phyloP scores from a whole-genome alignment of 2,113 vertebrate species.

The Tautogolabrus adspersus region DNA sequence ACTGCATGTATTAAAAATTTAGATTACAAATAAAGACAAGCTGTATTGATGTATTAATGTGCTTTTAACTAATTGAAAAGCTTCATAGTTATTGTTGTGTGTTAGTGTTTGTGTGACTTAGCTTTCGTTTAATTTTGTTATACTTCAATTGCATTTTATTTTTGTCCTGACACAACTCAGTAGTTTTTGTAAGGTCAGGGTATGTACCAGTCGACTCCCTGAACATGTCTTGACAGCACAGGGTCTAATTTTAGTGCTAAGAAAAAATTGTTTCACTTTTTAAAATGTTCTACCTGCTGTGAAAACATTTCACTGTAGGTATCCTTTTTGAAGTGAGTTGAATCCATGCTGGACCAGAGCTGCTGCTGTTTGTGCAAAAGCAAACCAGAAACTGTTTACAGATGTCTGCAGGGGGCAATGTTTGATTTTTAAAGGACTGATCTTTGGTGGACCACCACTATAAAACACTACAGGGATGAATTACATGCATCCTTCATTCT shows the following conservation, averaged over 20 bases:
- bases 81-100: background rate
- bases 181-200: background rate
- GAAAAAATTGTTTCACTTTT: background rate
- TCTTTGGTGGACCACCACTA: background rate
- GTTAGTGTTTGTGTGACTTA: background rate
- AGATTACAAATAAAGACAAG: too few species aligned
- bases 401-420: background rate
- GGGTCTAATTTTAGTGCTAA: background rate
- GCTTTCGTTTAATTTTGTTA: background rate
- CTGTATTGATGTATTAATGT: too few species aligned
- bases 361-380: background rate
- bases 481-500: too few species aligned
- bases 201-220: background rate
- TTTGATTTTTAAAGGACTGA: background rate
- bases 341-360: conserved; percentile 17
- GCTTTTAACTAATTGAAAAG: too few species aligned
- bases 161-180: background rate
- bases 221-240: background rate
- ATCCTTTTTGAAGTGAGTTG: conserved; percentile 7
- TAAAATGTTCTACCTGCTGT: conserved; percentile 11
- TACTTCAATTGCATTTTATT: background rate
- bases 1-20: too few species aligned
- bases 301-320: conserved; percentile 24
- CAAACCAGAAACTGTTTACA: background rate
- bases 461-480: background rate